Evolutionary conservation across 2,888 invertebrate species (phyloP), one percentile per base, ranked within the genome.

Genomic region (Drosophila histrio): DNA sequence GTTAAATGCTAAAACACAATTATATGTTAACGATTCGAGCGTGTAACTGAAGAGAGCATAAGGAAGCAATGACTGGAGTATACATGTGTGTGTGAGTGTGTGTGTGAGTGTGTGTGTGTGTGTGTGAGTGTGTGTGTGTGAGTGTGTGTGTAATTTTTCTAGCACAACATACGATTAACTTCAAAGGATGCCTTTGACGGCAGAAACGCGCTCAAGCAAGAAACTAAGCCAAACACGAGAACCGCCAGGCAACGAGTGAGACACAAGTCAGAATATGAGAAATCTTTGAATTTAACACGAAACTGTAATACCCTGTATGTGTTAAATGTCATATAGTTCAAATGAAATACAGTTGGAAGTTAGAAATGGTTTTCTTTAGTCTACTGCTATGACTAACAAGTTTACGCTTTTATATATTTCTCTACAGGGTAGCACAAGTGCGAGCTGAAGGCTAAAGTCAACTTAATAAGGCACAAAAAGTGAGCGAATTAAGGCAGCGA

Each of bases 121-220:
- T 17, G 17, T 46, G 22, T 43, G 32, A 59, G 24, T 65, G 8
- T 47, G 21, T 57, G 26, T 62, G 32, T 47, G 17, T 38, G 28
- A 53, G 54, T 64, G 60, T 77, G 58, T 68, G 61, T 73, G 52
- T 62, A 60, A 71, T 67, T 78, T 77, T 72, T 79, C 62, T 79
- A 72, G 63, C 67, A 70, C 72, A 77, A 75, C 78, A 79, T 76
- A 73, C 82, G 82, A 88, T 85, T 88, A 85, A 88, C 84, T 86
- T 85, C 84, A 85, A 85, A 85, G 88, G 87, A 75, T 77, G 80
- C 83, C 83, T 83, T 82, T 86, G 87, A 83, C 75, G 87, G 80
- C 84, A 46, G 54, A 62, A 79, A 78, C 39, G 73, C 83, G 88
- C 88, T 87, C 86, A 85, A 72, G 79, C 84, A 82, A 75, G 72